Evolutionary conservation across 2,888 invertebrate genomes (phyloP), one percentile per base, ranked within the genome.

Genomic region (Nemotelus pantherinus): DNA sequence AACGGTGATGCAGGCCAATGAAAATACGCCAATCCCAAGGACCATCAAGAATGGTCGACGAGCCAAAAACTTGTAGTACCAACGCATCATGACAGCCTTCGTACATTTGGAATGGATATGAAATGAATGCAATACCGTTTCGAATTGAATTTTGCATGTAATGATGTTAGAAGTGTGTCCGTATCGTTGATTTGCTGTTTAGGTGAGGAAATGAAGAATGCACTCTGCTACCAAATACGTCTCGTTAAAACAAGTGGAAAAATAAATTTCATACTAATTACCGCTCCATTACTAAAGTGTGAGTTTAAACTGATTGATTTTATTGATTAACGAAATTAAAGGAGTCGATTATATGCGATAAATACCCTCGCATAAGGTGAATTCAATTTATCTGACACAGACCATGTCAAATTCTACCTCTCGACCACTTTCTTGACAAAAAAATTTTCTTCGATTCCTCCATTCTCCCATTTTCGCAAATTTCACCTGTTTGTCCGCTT

Each of bases 31-130:
- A 78, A 93, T 90, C 60, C 89, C 89, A 79, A 90, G 84, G 78
- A 93, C 86, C 83, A 94, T 90, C 81, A 91, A 87, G 83, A 90
- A 91, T 7, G 93, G 93, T 84, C 92, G 91, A 83, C 90, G 90
- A 77, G 92, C 91, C 83, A 93, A 87, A 81, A 92, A 86, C 81
- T 91, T 90, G 80, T 91, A 90, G 86, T 92, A 92, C 90, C 92
- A 90, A 83, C 86, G 86, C 85, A 88, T 88, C 43, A 25, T 77
- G 60, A 60, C 60, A 7, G 41, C 55, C 41, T 41, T 6, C 63
- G 74, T 48, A 48, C 74, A 74, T 74, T 63, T 45, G 63, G 74
- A 74, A 74, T 39, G 41, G 48, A 63, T 53, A 55, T 70, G 70
- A 55, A 55, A 55, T 53, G 10, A 53, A 47, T 70, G 70, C 10